phyloP scores from a whole-genome alignment of 2,888 invertebrate species.

The Tiphia femorata region DNA sequence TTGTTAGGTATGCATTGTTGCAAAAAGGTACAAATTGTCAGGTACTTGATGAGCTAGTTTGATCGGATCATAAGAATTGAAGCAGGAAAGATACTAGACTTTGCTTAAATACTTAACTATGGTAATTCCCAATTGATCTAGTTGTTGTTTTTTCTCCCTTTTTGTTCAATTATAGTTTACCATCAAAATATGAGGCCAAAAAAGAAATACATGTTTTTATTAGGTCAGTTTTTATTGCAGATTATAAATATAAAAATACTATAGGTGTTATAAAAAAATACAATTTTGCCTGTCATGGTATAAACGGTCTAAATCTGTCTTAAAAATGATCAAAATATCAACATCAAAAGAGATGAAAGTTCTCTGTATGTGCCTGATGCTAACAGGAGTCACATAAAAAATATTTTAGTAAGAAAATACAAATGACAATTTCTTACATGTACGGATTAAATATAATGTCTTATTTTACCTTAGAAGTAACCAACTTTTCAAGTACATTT shows the following conservation, averaged over 20 bases:
- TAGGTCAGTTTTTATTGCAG: conserved; percentile 62
- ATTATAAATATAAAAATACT: conserved; percentile 57
- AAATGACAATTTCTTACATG: too few relatives aligned
- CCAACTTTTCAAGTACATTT: conserved; percentile 8
- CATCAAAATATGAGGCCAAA: conserved; percentile 61
- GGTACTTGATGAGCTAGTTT: neutral
- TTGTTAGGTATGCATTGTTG: conserved; percentile 21
- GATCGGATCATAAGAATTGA: too few relatives aligned
- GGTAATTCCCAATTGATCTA: conserved; percentile 27
- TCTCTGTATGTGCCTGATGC: neutral
- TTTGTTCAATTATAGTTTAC: conserved; percentile 47
- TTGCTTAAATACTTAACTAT: conserved; percentile 47
- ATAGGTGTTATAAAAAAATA: conserved; percentile 54
- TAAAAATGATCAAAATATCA: conserved; percentile 3
- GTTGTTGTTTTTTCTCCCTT: conserved; percentile 42
- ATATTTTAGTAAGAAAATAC: neutral
- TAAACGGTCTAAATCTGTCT: conserved; percentile 41
- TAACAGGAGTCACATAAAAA: neutral
- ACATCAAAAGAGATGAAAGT: too few relatives aligned
- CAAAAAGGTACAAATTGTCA: conserved; percentile 6
- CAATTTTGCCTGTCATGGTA: conserved; percentile 54
- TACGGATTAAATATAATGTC: too few relatives aligned
- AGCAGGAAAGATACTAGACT: conserved; percentile 33
- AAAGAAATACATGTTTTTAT: conserved; percentile 58
- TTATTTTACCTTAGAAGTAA: neutral